Base-by-base conservation (phyloP, 2,113 vertebrate genomes). In the Paracanthobrama guichenoti region DNA sequence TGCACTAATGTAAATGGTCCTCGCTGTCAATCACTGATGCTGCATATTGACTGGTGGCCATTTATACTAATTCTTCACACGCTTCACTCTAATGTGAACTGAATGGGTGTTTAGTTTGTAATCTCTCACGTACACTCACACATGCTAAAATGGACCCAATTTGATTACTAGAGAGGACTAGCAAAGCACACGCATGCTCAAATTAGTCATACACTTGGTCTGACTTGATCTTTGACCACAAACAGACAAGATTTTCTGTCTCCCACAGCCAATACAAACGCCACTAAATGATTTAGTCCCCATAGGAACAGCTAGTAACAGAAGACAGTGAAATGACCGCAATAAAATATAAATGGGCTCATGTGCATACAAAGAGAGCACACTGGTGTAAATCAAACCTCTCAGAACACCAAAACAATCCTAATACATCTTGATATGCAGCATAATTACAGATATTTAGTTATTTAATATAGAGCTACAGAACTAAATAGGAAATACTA, bases 341-440 rank as follows among this genome's bases (percentile, higher is more conserved):
- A 42, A 82, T 83, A 35, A 69, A 83, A 78, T 83, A 62, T 71
- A 44, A 53, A 79, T 72, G 62, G 44, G 16, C 57, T 64, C 12
- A 64, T n/a, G 35, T 44, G 76, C 35, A 78, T 14, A 64, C 59
- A 55, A 74, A 74, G 24, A 76, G 48, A 35, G 76, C 20, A 59
- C 20, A 59, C 9, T 1, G 57, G 22, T 14, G 22, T 53, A 55
- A 60, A 60, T 24, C 22, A 80, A 48, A 28, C 24, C 35, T 22
- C 39, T 46, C 13, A 20, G 14, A 24, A 48, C 31, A 62, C 12
- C 57, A 80, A 80, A 48, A 18, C 39, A 3, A 62, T 62, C 39
- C 1, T 24, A 26, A 39, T 39, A 42, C 31, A 60, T 42, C 28
- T 69, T 16, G 42, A 46, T 46, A 59, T 59, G 4, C 10, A 20